Percentiles rank a stretch among this genome's conserved stretches.
phyloP scores from a whole-genome alignment of 2,888 invertebrate genomes.

The Lasioglossum zephyrum region DNA sequence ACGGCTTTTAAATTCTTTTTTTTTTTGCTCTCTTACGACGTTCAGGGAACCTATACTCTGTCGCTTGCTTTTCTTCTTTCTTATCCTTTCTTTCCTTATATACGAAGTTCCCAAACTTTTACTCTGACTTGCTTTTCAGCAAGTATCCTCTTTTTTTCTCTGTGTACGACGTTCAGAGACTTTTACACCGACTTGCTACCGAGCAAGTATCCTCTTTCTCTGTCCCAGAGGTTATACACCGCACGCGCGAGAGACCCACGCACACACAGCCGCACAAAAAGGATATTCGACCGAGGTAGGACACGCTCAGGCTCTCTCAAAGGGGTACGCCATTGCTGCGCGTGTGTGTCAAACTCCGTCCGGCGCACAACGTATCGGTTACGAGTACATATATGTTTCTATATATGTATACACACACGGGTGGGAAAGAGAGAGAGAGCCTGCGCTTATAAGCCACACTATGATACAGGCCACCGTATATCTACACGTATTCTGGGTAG shows the following conservation, averaged over 20 bases:
- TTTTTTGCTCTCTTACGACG: too few relatives aligned
- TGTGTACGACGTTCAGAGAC: not conserved
- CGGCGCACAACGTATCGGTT: slow-evolving; percentile 54
- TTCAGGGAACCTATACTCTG: too few relatives aligned
- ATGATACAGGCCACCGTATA: slow-evolving; percentile 26
- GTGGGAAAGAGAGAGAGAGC: slow-evolving; percentile 34
- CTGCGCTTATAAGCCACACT: slow-evolving; percentile 49
- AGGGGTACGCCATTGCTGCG: slow-evolving; percentile 63
- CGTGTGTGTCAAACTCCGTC: slow-evolving; percentile 60
- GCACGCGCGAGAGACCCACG: not conserved
- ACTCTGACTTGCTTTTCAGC: not conserved
- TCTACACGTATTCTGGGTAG: slow-evolving; percentile 31
- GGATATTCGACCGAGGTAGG: slow-evolving; percentile 33
- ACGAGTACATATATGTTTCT: slow-evolving; percentile 35
- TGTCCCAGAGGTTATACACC: not conserved
- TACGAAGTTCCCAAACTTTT: not conserved
- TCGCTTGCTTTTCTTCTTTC: not conserved
- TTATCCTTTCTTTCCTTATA: not conserved
- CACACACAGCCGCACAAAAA: slow-evolving; percentile 50
- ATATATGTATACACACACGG: not conserved
- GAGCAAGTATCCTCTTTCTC: not conserved
- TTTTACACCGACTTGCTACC: not conserved
- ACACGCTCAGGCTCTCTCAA: slow-evolving; percentile 52
- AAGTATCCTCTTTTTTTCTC: not conserved
- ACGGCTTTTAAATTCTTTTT: not conserved